phyloP scores from a whole-genome alignment of 2,797 vertebrate genomes.

The Petrocephalus schoutedeni region DNA sequence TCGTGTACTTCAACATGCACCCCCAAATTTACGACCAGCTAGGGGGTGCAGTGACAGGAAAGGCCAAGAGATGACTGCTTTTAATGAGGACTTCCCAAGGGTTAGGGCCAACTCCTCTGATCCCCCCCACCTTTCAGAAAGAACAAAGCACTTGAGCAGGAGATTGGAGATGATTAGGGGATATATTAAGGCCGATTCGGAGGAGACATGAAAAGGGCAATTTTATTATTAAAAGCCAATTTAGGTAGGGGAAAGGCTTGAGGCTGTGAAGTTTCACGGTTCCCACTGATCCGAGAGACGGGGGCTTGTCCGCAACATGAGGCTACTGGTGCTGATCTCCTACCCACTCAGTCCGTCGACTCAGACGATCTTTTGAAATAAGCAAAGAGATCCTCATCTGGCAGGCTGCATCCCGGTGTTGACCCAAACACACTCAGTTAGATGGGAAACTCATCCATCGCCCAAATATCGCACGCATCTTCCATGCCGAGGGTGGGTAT shows the following conservation, averaged over 20 bases:
- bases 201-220: slow-evolving; percentile 21
- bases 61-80: slow-evolving; percentile 24
- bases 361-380: not conserved
- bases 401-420: not conserved
- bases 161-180: slow-evolving; percentile 16
- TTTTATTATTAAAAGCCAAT: slow-evolving; percentile 43
- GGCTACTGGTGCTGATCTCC: not conserved
- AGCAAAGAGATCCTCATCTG: not conserved
- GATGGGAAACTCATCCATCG: too few relatives aligned
- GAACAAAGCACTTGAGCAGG: not conserved
- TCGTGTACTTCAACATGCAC: not conserved
- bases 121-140: not conserved
- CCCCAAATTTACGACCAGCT: not conserved
- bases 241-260: slow-evolving; percentile 11
- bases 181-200: slow-evolving; percentile 22
- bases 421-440: too few relatives aligned
- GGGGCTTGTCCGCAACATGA: not conserved
- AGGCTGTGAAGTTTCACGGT: slow-evolving; percentile 27
- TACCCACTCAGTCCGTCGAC: not conserved
- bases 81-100: slow-evolving; percentile 7
- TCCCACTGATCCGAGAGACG: not conserved
- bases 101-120: not conserved
- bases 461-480: too few relatives aligned
- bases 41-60: slow-evolving; percentile 31
- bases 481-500: too few relatives aligned